Evolutionary conservation across 2,888 invertebrate species (phyloP).

Genomic region (Cistogaster globosa): DNA sequence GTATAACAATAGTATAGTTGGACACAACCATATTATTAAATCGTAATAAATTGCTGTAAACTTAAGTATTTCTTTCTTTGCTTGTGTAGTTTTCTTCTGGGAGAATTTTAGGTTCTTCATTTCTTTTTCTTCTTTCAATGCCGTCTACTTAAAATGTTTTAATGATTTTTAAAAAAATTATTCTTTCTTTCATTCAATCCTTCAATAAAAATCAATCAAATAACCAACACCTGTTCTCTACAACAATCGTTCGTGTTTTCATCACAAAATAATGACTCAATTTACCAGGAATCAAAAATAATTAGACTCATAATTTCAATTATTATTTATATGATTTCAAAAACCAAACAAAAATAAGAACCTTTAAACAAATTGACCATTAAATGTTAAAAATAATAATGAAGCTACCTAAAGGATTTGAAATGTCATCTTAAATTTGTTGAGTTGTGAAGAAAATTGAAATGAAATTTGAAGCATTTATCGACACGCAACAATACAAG

Average conservation of each 20-base stretch:
- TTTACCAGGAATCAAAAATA: slow-evolving; percentile 50
- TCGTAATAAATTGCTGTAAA: not conserved
- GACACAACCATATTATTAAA: no score
- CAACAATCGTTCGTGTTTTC: slow-evolving; percentile 15
- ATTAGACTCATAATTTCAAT: slow-evolving; percentile 50
- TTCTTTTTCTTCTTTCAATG: not conserved
- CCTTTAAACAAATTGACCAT: not conserved
- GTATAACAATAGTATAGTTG: no score
- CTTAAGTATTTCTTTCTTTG: not conserved
- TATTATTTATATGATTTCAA: slow-evolving; percentile 22
- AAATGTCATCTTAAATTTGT: slow-evolving; percentile 65
- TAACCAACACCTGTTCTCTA: slow-evolving; percentile 20
- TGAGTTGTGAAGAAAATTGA: slow-evolving; percentile 46
- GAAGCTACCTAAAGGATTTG: slow-evolving; percentile 32
- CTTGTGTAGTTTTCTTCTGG: not conserved
- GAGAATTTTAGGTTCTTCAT: no score
- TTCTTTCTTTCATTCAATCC: not conserved
- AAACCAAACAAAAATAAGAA: slow-evolving; percentile 2
- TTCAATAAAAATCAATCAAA: not conserved
- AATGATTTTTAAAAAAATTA: not conserved
- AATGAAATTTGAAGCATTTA: slow-evolving; percentile 55
- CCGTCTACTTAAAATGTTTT: not conserved
- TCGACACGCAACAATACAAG: slow-evolving; percentile 50
- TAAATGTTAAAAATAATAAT: slow-evolving; percentile 25
- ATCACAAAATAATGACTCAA: slow-evolving; percentile 57